Conservation (phyloP, 92 coral and sea anemone species). For the Plumapathes pennacea region DNA sequence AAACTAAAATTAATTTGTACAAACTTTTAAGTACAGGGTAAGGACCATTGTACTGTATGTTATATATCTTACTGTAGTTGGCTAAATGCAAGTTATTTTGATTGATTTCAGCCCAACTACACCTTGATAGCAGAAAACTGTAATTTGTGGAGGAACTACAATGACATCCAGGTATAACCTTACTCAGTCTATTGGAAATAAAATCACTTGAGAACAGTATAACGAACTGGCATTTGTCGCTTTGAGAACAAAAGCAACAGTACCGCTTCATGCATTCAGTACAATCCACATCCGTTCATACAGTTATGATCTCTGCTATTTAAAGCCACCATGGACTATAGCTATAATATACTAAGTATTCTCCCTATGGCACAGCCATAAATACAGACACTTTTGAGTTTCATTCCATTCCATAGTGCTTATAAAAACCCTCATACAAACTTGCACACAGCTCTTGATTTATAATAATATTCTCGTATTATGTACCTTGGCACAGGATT, state of each 20-base stretch:
- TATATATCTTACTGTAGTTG: background rate
- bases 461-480: background rate
- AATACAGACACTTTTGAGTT: background rate
- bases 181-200: background rate
- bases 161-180: constrained; percentile 60
- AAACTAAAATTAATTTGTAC: background rate
- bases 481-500: constrained; percentile 53
- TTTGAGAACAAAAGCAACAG: background rate
- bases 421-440: background rate
- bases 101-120: constrained; percentile 59
- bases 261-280: no score
- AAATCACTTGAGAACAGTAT: background rate
- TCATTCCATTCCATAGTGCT: background rate
- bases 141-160: constrained; percentile 77
- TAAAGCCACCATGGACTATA: no score
- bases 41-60: background rate
- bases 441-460: background rate
- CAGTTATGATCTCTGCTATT: no score
- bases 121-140: constrained; percentile 59
- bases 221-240: background rate
- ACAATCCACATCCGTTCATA: no score
- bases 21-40: background rate
- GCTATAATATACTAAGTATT: no score
- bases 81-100: background rate
- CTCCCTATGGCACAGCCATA: background rate